phyloP scores from a whole-genome alignment of 2,888 invertebrate genomes.

The Xestia c-nigrum region DNA sequence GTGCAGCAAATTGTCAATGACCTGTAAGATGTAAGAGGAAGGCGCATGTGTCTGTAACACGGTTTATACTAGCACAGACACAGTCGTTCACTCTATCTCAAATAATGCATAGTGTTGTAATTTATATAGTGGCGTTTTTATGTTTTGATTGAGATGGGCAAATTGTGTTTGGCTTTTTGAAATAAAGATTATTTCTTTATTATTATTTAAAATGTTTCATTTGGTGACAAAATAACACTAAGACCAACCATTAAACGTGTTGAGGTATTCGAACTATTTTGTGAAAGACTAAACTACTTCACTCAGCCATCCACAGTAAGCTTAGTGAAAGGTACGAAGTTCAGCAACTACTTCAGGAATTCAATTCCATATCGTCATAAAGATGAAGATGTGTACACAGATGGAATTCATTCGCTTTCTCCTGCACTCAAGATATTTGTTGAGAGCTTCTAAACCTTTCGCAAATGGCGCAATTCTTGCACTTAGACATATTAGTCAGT shows the following conservation, averaged over 20 bases:
- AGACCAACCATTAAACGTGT: neutral
- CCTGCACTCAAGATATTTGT: slow-evolving; percentile 32
- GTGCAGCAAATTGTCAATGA: too few species aligned
- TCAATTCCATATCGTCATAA: neutral
- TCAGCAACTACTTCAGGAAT: slow-evolving; percentile 14
- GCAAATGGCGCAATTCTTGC: slow-evolving; percentile 59
- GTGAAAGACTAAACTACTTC: neutral
- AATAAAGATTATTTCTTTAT: too few species aligned
- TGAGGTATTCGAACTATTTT: neutral
- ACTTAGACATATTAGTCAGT: slow-evolving; percentile 63
- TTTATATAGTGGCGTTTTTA: too few species aligned
- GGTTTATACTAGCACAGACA: too few species aligned
- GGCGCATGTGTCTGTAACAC: too few species aligned
- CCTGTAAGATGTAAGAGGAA: too few species aligned
- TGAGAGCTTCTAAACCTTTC: slow-evolving; percentile 41
- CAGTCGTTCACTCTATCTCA: too few species aligned
- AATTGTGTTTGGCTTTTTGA: too few species aligned
- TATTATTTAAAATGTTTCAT: too few species aligned
- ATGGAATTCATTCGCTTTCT: neutral
- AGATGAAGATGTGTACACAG: slow-evolving; percentile 3
- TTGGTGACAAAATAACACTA: too few species aligned
- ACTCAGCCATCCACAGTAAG: neutral
- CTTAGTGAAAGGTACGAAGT: slow-evolving; percentile 1
- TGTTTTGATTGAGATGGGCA: too few species aligned
- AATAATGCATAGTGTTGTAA: too few species aligned